Evolutionary conservation across 2,113 vertebrate species (phyloP).

Genomic region (Psophia crepitans): DNA sequence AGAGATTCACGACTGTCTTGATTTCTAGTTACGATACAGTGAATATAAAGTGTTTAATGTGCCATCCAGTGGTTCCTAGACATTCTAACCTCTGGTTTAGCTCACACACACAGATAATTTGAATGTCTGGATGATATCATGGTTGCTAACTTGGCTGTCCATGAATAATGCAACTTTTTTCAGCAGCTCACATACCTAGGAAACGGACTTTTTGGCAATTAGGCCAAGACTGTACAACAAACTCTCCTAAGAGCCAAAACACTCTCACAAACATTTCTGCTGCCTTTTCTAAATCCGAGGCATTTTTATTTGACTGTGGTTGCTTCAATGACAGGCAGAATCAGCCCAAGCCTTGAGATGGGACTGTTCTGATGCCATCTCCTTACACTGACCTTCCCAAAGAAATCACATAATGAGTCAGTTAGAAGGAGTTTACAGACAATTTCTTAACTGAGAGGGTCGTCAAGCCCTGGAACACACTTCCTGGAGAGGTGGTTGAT

Average conservation of each 20-base stretch:
- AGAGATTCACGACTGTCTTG: neutral
- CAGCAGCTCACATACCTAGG: neutral
- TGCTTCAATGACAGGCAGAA: neutral
- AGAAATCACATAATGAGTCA: neutral
- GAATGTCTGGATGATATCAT: neutral
- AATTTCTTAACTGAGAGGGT: no score
- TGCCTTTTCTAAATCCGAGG: neutral
- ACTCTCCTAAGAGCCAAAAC: neutral
- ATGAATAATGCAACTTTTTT: neutral
- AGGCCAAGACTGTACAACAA: neutral
- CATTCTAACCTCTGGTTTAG: neutral
- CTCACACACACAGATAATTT: neutral
- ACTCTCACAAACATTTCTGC: neutral
- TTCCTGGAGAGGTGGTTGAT: no score
- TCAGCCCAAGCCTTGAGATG: neutral
- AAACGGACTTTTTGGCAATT: neutral
- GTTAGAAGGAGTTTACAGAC: no score
- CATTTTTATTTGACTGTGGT: neutral
- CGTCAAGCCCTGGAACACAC: no score
- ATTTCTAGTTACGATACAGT: neutral
- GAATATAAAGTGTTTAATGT: neutral
- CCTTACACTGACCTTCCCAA: neutral
- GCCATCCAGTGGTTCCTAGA: neutral
- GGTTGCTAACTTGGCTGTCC: neutral
- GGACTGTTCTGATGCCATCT: no score